These are phyloP conservation scores for Drosophila maculinotata DNA, from an alignment of 2,888 invertebrate genomes.

Conservation along the genomic window DNA sequence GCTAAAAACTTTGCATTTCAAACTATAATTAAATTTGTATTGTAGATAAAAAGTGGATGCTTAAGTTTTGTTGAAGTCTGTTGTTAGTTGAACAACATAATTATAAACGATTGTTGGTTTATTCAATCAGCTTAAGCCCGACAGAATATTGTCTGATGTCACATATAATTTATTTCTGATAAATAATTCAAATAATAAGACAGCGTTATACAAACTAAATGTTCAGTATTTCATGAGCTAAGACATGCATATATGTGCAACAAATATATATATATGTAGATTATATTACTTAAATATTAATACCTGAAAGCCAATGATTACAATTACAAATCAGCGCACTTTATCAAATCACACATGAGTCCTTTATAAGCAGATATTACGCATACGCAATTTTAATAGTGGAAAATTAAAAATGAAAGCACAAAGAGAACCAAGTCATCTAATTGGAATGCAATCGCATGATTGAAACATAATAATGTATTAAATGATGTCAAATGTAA, in stretches of 20 bases:
- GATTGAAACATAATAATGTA: conserved; percentile 55
- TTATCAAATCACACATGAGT: not conserved
- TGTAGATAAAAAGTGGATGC: not conserved
- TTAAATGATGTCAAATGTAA: conserved; percentile 35
- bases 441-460: conserved; percentile 47
- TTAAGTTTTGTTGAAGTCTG: too few relatives aligned
- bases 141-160: not conserved
- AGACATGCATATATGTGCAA: too few relatives aligned
- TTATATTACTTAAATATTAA: not conserved
- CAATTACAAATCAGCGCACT: conserved; percentile 2
- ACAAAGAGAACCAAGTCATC: conserved; percentile 4
- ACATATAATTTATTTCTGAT: not conserved
- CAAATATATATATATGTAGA: too few relatives aligned
- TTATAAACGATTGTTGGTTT: too few relatives aligned
- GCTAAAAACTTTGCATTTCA: conserved; percentile 25
- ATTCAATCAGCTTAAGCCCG: not conserved
- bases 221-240: too few relatives aligned
- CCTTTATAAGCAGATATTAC: conserved; percentile 7
- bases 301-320: not conserved
- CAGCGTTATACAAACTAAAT: too few relatives aligned
- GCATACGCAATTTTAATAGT: not conserved
- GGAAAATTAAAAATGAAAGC: conserved; percentile 13
- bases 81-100: too few relatives aligned
- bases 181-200: not conserved
- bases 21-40: conserved; percentile 37